Evolutionary conservation across 2,888 invertebrate species (phyloP), one percentile per base, ranked within the genome.

Genomic region (Chymomyza fuscimana): DNA sequence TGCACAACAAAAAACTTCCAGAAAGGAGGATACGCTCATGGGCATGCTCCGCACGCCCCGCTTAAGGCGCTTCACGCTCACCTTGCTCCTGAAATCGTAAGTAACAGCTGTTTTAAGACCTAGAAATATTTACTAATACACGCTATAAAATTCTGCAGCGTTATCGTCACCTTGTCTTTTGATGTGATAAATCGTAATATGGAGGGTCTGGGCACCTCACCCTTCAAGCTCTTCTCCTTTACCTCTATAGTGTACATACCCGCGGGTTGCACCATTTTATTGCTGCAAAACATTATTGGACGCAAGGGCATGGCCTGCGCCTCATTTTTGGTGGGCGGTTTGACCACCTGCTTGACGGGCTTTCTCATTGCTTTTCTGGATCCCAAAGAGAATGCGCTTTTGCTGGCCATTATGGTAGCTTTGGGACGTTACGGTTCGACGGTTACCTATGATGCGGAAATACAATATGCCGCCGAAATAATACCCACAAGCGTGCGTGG

Each of bases 391-490:
- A 89, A 92, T 80, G 91, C 92, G 0, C 46, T 90, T 1, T 74
- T 93, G 1, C 87, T 93, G 32, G 90, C 93, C 0, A 75, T 89
- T 22, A 88, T 94, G 82, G 92, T 93, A 2, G 91, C 93, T 22
- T 82, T 93, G 68, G 93, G 94, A 4, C 92, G 94, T 22, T 92
- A 94, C 63, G 93, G 93, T 12, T 92, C 94, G 12, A 93, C 93
- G 4, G 92, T 94, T 0, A 93, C 94, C 12, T 94, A 94, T 82
- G 94, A 94, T 89, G 94, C 94, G 4, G 94, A 94, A 25, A 93
- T 93, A 15, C 94, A 94, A 86, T 94, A 94, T 79, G 94, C 94
- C 1, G 93, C 94, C 0, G 94, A 94, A 88, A 90, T 94, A 46
- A 93, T 94, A 61, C 94, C 94, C 10, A 94, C 94, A 1, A 93